Evolutionary conservation across 37 sponge, comb jelly and placozoan species (phyloP).

Genomic region (Hormiphora californensis): DNA sequence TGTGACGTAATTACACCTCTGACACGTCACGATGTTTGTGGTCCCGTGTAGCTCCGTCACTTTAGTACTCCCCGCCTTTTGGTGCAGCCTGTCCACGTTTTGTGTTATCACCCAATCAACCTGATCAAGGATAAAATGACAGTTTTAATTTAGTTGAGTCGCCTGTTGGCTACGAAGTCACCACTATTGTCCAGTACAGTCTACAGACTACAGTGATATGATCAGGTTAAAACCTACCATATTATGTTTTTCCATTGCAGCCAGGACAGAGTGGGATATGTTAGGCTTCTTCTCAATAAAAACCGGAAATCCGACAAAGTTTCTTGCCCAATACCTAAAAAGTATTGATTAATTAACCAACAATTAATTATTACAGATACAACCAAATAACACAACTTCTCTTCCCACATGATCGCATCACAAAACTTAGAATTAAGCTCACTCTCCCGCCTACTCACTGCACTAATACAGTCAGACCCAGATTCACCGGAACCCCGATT

Average conservation of each 20-base stretch:
- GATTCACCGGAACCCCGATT: too few species aligned
- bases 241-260: slow-evolving; percentile 63
- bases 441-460: too few species aligned
- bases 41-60: slow-evolving; percentile 94
- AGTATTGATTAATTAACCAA: neutral
- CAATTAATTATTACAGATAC: neutral
- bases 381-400: neutral
- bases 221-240: neutral
- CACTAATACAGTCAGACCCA: too few species aligned
- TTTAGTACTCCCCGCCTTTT: slow-evolving; percentile 72
- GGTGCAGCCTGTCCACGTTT: slow-evolving; percentile 91
- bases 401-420: too few species aligned
- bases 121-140: too few species aligned
- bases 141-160: neutral
- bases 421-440: too few species aligned
- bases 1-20: slow-evolving; percentile 60
- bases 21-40: slow-evolving; percentile 73
- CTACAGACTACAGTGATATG: neutral
- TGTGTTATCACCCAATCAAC: slow-evolving; percentile 91
- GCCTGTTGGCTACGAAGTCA: neutral
- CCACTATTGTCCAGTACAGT: neutral
- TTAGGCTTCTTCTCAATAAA: slow-evolving; percentile 76
- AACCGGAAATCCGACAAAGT: slow-evolving; percentile 71
- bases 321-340: slow-evolving; percentile 85
- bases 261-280: slow-evolving; percentile 67